phyloP scores from a whole-genome alignment of 2,797 vertebrate species.

The Pangasius krempfi region DNA sequence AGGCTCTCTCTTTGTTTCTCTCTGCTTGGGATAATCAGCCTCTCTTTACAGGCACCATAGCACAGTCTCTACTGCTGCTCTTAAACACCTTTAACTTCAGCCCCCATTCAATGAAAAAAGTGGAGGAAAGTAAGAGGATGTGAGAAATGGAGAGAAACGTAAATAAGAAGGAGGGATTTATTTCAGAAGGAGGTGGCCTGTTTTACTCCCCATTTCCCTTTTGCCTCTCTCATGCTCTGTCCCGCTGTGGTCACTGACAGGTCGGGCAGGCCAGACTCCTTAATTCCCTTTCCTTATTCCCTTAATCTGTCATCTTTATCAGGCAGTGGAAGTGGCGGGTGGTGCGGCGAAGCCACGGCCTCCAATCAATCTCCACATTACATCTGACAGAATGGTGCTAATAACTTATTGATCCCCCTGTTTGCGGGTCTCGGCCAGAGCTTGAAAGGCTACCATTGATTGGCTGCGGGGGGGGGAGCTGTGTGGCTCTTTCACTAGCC shows the following conservation, averaged over 20 bases:
- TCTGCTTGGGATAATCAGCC: conserved; percentile 35
- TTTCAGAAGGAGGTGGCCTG: conserved; percentile 45
- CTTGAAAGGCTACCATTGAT: conserved; percentile 90
- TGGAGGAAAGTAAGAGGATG: conserved; percentile 47
- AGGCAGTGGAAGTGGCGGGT: conserved; percentile 83
- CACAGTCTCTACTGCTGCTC: not conserved
- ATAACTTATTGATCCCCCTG: conserved; percentile 98
- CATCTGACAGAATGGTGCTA: conserved; percentile 99
- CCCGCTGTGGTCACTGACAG: conserved; percentile 79
- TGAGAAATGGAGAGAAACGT: conserved; percentile 53
- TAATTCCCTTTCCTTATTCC: conserved; percentile 95
- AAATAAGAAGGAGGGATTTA: conserved; percentile 58
- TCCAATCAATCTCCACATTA: conserved; percentile 99
- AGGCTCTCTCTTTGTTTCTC: conserved; percentile 7
- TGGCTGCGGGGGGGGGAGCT: conserved; percentile 79
- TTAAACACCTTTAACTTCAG: conserved; percentile 43
- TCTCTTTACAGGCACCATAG: conserved; percentile 25
- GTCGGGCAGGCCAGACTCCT: conserved; percentile 88
- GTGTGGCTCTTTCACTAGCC: conserved; percentile 71
- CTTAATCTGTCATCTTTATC: conserved; percentile 99
- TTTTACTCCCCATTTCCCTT: conserved; percentile 31
- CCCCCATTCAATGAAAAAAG: conserved; percentile 30
- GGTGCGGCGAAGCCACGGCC: conserved; percentile 81
- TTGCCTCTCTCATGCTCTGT: conserved; percentile 62
- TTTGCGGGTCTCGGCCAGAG: conserved; percentile 85